These are phyloP conservation scores for Platyrinchus mystaceus DNA, from an alignment of 2,797 vertebrate genomes.

Conservation along the genomic window DNA sequence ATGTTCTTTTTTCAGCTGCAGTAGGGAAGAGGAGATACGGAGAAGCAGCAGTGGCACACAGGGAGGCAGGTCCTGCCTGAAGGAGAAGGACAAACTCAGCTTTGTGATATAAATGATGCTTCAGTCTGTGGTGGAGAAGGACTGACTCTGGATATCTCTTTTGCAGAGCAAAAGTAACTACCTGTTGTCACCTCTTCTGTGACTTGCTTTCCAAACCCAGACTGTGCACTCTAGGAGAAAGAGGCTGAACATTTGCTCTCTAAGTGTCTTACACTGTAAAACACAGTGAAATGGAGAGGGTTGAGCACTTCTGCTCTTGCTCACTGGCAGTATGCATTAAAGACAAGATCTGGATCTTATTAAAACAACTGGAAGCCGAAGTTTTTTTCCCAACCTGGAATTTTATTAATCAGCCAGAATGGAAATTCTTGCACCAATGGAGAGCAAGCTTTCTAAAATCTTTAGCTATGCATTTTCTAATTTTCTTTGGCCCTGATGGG, in stretches of 20 bases:
- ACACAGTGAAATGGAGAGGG: not conserved
- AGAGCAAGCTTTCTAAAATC: not conserved
- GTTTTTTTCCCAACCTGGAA: not conserved
- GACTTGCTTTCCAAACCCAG: not conserved
- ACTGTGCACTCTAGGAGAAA: not conserved
- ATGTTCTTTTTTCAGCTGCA: not conserved
- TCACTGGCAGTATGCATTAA: not conserved
- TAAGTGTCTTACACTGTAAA: not conserved
- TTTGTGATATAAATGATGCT: not conserved
- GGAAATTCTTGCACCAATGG: not conserved
- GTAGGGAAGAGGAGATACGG: not conserved
- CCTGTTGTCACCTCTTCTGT: not conserved
- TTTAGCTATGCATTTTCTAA: not conserved
- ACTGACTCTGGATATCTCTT: not conserved
- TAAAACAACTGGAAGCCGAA: not conserved
- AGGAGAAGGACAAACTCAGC: not conserved
- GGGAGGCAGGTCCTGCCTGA: not conserved
- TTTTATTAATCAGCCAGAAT: not conserved
- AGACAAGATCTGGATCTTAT: not conserved
- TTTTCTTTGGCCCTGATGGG: fast-evolving
- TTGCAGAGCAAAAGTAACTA: not conserved
- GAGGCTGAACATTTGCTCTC: not conserved
- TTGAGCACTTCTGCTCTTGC: not conserved
- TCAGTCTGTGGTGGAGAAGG: not conserved
- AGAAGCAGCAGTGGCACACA: not conserved